Evolutionary conservation across 1,140 invertebrate species (phyloP), one percentile per base, ranked within the genome.

Genomic region (Zaprionus ghesquierei): DNA sequence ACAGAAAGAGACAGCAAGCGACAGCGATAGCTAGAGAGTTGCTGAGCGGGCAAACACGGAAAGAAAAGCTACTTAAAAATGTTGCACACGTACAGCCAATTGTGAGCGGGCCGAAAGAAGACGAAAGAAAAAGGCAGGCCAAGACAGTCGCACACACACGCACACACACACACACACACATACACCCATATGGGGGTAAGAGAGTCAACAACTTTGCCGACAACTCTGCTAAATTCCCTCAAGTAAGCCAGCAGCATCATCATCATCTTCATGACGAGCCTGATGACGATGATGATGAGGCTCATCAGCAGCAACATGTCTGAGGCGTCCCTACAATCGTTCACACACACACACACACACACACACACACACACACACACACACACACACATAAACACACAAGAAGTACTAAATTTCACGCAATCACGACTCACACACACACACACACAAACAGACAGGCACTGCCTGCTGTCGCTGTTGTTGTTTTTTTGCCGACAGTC

Each of bases 11-110:
- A 22, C 18, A 46, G 18, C 8, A 12, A 22, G 41, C 18, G n/a
- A 15, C 25, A 29, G 56, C n/a, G 46, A 44, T 27, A 44, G 25
- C 35, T 22, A 33, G 38, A 20, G 44, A 46, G 66, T 53, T 27
- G 22, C 58, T n/a, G 15, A 38, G 31, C 58, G 15, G 35, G 46
- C 66, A 68, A 60, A 76, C 69, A 68, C 46, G 60, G 60, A 62
- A 49, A 75, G 79, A 74, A 79, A 73, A 75, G 76, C 84, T 89
- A 85, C 84, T 89, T 89, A 89, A 89, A 89, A 89, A 89, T 89
- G 85, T 84, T 89, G 77, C 80, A 89, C 84, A 89, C 84, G 84
- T 89, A 89, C 79, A 64, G 79, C 80, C 84, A 89, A 89, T 89
- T 89, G 84, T 89, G 64, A 84, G 77, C 35, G 59, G 59, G 27